Base-by-base conservation (phyloP, 2,888 invertebrate species). In the Phymatocera aterrima region DNA sequence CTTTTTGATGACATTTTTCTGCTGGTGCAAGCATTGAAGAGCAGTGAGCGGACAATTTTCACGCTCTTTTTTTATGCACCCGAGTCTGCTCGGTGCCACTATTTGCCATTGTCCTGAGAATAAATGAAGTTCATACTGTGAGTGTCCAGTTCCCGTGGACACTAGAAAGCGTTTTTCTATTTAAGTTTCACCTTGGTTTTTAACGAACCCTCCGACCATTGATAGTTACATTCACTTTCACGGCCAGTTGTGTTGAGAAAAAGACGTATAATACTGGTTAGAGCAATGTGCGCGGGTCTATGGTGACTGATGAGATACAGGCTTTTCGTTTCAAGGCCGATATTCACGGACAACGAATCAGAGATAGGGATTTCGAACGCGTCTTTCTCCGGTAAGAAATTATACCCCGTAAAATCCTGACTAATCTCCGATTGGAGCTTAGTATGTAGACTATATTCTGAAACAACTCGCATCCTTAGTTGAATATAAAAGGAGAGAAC, bases 131-230 rank as follows among this genome's bases (percentile, higher is more conserved):
- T 12, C 24, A 68, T 28, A 68, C 18, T 51, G 51, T 34, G 24
- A 40, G 34, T 24, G 48, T 72, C 37, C 37, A 31, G 31, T 72
- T 72, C 72, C 31, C 31, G 72, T 31, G 48, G 72, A 34, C 72
- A 48, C 72, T 72, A 72, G 72, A 72, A 72, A 75, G 75, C 75
- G 75, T 75, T 75, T 75, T 75, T 75, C 75, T 75, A 75, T 60
- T 75, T 43, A 60, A 75, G 75, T 75, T 75, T 75, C 75, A 75
- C 75, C 75, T 75, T 60, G 57, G 72, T 48, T 72, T 72, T 72
- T 72, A 72, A 72, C 28, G 34, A 72, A 72, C 72, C 51, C 72
- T 51, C 48, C 21, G 51, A 51, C 72, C 72, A 72, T 72, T 72
- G 72, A 72, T 51, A 72, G 72, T 43, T 72, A 72, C 72, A 72